Evolutionary conservation across 2,113 vertebrate species (phyloP).

Genomic region (Gnathonemus echidnorhynchus): DNA sequence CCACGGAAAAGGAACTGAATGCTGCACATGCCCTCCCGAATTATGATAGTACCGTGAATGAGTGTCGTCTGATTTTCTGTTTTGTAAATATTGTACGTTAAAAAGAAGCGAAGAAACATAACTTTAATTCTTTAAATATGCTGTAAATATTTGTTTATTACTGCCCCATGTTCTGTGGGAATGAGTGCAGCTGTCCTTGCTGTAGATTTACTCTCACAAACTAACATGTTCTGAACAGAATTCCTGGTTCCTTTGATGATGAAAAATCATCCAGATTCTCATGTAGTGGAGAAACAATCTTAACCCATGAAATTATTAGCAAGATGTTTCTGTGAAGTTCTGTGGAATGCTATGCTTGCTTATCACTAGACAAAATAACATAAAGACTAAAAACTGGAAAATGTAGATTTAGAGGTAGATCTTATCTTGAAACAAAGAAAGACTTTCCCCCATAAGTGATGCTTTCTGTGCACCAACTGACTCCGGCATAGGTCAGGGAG

Average conservation of each 20-base stretch:
- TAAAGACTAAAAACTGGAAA: background rate
- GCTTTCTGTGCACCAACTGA: background rate
- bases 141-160: background rate
- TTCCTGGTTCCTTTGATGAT: background rate
- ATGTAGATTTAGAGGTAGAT: background rate
- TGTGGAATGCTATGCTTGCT: background rate
- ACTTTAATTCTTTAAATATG: background rate
- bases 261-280: background rate
- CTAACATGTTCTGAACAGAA: background rate
- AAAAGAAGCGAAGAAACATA: background rate
- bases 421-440: background rate
- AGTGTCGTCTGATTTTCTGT: background rate
- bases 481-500: background rate
- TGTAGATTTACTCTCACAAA: background rate
- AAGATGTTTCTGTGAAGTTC: background rate
- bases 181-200: background rate
- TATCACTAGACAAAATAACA: background rate
- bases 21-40: conserved; percentile 64
- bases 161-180: background rate
- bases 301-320: background rate
- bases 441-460: background rate
- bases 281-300: background rate
- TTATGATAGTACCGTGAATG: background rate
- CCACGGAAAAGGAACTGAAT: conserved; percentile 61
- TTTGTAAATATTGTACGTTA: background rate